Evolutionary conservation across 2,888 invertebrate species (phyloP).

Genomic region (Osmoderma eremita): DNA sequence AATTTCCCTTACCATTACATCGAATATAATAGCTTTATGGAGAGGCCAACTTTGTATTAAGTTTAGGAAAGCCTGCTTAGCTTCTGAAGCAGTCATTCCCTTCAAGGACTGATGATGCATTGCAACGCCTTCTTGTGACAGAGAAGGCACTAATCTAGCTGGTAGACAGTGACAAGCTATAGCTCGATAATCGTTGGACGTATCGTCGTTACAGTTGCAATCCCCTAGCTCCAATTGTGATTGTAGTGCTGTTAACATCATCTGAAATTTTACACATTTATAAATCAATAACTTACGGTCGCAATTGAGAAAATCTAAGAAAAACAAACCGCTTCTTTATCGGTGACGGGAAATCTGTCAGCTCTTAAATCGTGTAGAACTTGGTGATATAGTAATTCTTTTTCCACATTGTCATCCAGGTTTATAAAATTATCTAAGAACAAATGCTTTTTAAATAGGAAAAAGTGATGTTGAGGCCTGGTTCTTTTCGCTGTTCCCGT

Average conservation of each 20-base stretch:
- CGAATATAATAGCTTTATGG: conserved; percentile 92
- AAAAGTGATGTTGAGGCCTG: conserved; percentile 71
- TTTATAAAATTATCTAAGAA: conserved; percentile 84
- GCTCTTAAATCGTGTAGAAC: conserved; percentile 89
- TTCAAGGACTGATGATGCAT: conserved; percentile 91
- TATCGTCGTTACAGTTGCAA: conserved; percentile 74
- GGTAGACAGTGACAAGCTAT: conserved; percentile 86
- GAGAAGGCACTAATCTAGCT: conserved; percentile 79
- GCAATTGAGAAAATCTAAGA: too few species aligned
- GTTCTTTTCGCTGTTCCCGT: conserved; percentile 59
- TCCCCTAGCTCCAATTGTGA: conserved; percentile 93
- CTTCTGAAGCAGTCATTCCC: conserved; percentile 86
- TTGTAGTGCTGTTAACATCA: conserved; percentile 93
- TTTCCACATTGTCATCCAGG: conserved; percentile 86
- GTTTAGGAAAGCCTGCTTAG: conserved; percentile 92
- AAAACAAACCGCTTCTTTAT: conserved; percentile 83
- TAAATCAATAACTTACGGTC: conserved; percentile 2
- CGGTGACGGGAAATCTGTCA: conserved; percentile 91
- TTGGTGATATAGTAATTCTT: conserved; percentile 93
- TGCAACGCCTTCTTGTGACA: conserved; percentile 85
- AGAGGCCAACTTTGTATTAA: conserved; percentile 94
- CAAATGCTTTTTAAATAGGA: conserved; percentile 84
- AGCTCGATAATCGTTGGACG: conserved; percentile 66
- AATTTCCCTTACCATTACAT: conserved; percentile 80
- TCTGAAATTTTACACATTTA: conserved; percentile 65